Conservation (phyloP, 2,888 invertebrate genomes). For the Meteorus colon region DNA sequence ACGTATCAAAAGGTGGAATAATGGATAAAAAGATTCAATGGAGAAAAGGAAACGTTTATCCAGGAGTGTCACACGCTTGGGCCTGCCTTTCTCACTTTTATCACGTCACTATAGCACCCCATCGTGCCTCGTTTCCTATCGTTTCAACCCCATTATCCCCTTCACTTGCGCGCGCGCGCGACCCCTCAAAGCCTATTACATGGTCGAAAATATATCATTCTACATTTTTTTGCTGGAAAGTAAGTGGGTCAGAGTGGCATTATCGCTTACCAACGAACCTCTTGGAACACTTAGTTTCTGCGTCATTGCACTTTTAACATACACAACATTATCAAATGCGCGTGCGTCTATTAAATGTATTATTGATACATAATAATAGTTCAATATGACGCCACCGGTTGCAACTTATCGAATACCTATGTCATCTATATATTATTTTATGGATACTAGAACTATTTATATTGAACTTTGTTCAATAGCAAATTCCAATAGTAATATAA, state of each 20-base stretch:
- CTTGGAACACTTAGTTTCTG: conserved; percentile 21
- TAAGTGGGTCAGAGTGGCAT: conserved; percentile 58
- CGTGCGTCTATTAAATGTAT: background rate
- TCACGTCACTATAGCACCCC: conserved; percentile 51
- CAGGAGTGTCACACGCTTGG: conserved; percentile 39
- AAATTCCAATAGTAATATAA: background rate
- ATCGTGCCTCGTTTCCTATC: conserved; percentile 45
- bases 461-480: too few species aligned
- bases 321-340: background rate
- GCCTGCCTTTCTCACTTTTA: conserved; percentile 50
- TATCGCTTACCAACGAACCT: conserved; percentile 57
- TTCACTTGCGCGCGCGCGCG: conserved; percentile 25
- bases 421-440: background rate
- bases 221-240: conserved; percentile 49
- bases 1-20: conserved; percentile 26
- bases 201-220: conserved; percentile 52
- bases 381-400: background rate
- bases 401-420: background rate
- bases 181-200: background rate
- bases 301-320: conserved; percentile 17
- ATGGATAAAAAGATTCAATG: conserved; percentile 38
- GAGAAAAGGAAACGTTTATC: conserved; percentile 55
- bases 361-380: background rate
- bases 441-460: background rate
- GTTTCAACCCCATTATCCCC: conserved; percentile 39